phyloP scores from a whole-genome alignment of 1,140 invertebrate genomes.

The Leptinotarsa defecta region DNA sequence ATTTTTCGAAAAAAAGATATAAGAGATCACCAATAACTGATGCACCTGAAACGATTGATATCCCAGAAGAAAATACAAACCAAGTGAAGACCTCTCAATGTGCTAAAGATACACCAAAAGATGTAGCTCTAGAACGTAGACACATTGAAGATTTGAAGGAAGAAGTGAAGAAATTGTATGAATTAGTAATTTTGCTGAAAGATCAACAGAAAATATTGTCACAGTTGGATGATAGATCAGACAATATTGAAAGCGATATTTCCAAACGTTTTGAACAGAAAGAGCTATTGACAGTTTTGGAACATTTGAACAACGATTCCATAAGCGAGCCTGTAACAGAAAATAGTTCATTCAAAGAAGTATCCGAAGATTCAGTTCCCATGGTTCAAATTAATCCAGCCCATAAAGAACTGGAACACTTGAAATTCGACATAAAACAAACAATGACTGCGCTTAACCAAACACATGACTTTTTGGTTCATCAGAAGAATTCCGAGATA shows the following conservation, averaged over 20 bases:
- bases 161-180: constrained; percentile 1
- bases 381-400: neutral
- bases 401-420: neutral
- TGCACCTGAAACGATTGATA: too few species aligned
- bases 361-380: too few species aligned
- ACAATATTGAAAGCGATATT: neutral
- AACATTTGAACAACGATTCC: neutral
- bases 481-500: neutral
- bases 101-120: neutral
- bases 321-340: neutral
- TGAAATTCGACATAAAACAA: neutral
- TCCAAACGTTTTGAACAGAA: neutral
- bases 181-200: neutral
- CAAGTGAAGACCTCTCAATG: neutral
- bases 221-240: neutral
- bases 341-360: too few species aligned
- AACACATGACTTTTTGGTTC: neutral
- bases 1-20: too few species aligned
- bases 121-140: neutral
- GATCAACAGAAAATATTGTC: neutral
- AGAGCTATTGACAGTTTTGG: neutral
- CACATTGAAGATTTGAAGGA: constrained; percentile 1
- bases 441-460: neutral
- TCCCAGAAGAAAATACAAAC: too few species aligned
- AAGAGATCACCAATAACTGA: too few species aligned